Evolutionary conservation across 2,797 vertebrate species (phyloP), one percentile per base, ranked within the genome.

Genomic region (Heterohyrax brucei): DNA sequence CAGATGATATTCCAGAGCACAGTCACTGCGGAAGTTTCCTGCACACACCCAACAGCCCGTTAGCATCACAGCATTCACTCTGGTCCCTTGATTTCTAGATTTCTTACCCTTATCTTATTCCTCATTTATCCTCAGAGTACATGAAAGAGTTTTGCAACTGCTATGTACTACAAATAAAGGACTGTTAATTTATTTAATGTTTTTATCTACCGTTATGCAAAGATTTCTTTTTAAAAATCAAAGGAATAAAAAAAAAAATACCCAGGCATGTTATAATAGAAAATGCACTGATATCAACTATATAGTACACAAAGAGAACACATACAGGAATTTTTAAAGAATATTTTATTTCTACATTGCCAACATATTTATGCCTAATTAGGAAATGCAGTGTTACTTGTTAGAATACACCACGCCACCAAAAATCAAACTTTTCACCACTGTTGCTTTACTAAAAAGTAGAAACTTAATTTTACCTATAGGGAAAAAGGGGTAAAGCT

Each of bases 371-470:
- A 92, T 76, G n/a, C n/a, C 68, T 91, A 91, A 83, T 10, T 72
- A 79, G 50, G 21, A 91, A 89, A 95, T 87, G 39, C 21, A 66
- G 59, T 28, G 5, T 53, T 90, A 12, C 9, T 64, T 21, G 92
- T 94, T 66, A 76, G 28, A 82, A 62, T n/a, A 87, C 7, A 95
- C 14, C 64, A 66, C 24, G 1, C 28, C 66, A 77, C 13, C 70
- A 14, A 94, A 90, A 93, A 97, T 64, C 19, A 96, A 94, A 22
- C 82, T 95, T 81, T 78, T 77, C 81, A 68, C 3, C 24, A 64
- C 62, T 85, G 44, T 21, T n/a, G 5, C 30, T 70, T 87, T 39
- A 91, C 28, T 76, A 78, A 92, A 82, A 89, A 83, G 72, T 62
- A 87, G n/a, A 93, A 92, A 89, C 16, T 79, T 91, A 92, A 78